phyloP scores from a whole-genome alignment of 1,140 invertebrate genomes.

The Philopotamus ludificatus region DNA sequence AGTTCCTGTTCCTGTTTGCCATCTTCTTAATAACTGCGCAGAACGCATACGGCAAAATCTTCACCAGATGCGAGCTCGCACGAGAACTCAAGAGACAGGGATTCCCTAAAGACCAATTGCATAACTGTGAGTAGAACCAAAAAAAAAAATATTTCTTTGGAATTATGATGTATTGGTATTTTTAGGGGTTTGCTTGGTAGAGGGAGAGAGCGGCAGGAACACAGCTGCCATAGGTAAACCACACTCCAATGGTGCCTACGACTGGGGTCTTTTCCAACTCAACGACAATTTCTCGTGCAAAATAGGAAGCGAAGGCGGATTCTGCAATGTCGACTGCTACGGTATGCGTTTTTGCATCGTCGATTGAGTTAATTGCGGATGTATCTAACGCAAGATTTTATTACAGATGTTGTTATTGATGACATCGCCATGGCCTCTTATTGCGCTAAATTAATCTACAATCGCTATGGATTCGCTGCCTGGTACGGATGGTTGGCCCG shows the following conservation, averaged over 20 bases:
- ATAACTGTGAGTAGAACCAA: background rate
- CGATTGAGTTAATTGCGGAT: background rate
- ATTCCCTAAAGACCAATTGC: background rate
- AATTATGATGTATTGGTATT: background rate
- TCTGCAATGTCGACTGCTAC: constrained; percentile 44
- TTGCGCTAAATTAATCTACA: constrained; percentile 49
- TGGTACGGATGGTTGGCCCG: constrained; percentile 52
- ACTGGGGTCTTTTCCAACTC: constrained; percentile 62
- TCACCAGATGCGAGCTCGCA: background rate
- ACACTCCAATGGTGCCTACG: constrained; percentile 56
- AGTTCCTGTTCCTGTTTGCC: background rate
- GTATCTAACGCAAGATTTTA: background rate
- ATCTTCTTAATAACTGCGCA: background rate
- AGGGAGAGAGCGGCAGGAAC: constrained; percentile 54
- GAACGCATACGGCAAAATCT: background rate
- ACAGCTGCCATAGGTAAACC: constrained; percentile 50
- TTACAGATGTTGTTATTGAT: constrained; percentile 44
- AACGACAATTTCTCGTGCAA: constrained; percentile 60
- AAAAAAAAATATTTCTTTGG: background rate
- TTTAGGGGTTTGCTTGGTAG: constrained; percentile 58
- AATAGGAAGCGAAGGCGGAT: constrained; percentile 43
- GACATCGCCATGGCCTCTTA: constrained; percentile 44
- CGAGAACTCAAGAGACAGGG: background rate
- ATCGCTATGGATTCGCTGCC: constrained; percentile 46
- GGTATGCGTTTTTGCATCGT: constrained; percentile 38